Evolutionary conservation across 1,140 invertebrate species (phyloP).

Genomic region (Listronotus oregonensis): DNA sequence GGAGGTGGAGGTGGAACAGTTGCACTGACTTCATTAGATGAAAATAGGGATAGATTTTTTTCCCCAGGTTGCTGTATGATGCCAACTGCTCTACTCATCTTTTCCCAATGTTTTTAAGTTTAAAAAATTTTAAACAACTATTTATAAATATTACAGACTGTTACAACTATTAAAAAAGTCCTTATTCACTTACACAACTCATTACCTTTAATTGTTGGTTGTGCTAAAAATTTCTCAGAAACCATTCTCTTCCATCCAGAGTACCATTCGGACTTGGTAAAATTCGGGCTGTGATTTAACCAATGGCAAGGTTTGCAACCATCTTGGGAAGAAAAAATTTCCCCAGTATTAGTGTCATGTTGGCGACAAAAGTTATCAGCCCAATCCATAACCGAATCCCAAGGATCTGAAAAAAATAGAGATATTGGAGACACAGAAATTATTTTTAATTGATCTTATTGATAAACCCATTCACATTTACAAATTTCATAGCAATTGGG

Average conservation of each 20-base stretch:
- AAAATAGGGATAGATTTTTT: conserved; percentile 62
- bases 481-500: too few relatives aligned
- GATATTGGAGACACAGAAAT: too few relatives aligned
- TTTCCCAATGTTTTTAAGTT: conserved; percentile 89
- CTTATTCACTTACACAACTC: background rate
- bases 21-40: conserved; percentile 61
- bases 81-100: conserved; percentile 85
- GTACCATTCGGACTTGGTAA: conserved; percentile 89
- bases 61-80: conserved; percentile 62
- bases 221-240: conserved; percentile 67
- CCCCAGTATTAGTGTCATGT: conserved; percentile 76
- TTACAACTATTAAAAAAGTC: background rate
- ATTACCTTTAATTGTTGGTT: conserved; percentile 73
- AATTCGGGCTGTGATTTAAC: conserved; percentile 81
- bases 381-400: conserved; percentile 89
- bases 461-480: too few relatives aligned
- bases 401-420: conserved; percentile 46
- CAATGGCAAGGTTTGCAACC: conserved; percentile 83
- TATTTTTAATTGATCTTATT: too few relatives aligned
- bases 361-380: conserved; percentile 72
- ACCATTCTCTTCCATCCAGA: conserved; percentile 85
- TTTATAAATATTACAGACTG: too few relatives aligned
- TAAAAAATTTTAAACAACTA: too few relatives aligned
- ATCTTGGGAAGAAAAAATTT: conserved; percentile 88
- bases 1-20: conserved; percentile 64